These are phyloP conservation scores for Dolichoris vasculosae DNA, from an alignment of 1,140 invertebrate species.

Conservation along the genomic window DNA sequence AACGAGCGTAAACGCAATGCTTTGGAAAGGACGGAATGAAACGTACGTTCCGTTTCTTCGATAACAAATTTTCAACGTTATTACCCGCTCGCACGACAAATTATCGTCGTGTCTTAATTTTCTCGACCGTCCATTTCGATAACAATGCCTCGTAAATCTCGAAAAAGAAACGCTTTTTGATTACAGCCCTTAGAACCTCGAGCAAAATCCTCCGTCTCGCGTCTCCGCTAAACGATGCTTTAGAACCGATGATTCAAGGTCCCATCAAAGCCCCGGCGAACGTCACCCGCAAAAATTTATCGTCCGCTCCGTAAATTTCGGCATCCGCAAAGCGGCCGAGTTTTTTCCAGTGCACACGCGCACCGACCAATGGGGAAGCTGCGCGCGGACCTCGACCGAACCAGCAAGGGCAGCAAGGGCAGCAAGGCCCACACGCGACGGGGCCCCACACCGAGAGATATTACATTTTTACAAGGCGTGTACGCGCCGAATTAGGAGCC, in stretches of 20 bases:
- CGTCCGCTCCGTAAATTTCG: constrained; percentile 37
- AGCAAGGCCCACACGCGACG: constrained; percentile 22
- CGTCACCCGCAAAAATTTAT: constrained; percentile 42
- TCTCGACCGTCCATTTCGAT: background rate
- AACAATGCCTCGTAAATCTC: constrained; percentile 25
- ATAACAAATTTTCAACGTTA: background rate
- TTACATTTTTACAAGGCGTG: constrained; percentile 33
- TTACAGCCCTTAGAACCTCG: constrained; percentile 8
- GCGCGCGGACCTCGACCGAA: background rate
- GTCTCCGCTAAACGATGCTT: constrained; percentile 7
- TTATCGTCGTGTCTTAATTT: constrained; percentile 2
- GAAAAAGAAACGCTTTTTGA: background rate
- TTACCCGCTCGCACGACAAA: background rate
- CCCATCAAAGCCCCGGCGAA: constrained; percentile 15
- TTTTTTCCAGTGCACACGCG: constrained; percentile 8
- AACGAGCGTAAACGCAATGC: too few relatives aligned
- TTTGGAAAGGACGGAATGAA: too few relatives aligned
- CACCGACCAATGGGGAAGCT: background rate
- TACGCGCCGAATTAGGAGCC: constrained; percentile 19
- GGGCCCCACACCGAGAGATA: constrained; percentile 8
- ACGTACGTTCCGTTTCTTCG: background rate
- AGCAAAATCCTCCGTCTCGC: background rate
- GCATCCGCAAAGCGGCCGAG: constrained; percentile 28
- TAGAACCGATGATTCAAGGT: constrained; percentile 21
- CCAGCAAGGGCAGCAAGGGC: background rate